Evolutionary conservation across 2,113 vertebrate species (phyloP), one percentile per base, ranked within the genome.

Genomic region (Paraplagusia blochii): DNA sequence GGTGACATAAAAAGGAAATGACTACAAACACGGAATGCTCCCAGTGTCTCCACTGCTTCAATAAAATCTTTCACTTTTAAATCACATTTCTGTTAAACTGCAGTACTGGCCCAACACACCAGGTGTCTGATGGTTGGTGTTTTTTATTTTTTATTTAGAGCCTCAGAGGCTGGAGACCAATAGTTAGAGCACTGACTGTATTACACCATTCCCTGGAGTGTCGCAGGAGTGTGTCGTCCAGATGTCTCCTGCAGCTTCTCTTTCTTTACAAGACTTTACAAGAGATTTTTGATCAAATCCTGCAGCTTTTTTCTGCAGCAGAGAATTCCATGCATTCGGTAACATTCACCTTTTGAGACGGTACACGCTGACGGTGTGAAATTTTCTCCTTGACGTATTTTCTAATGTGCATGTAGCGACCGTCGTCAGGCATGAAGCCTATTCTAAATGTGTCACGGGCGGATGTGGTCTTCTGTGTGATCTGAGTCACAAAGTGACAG

Each of bases 111-210:
- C 14, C 49, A 17, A 54, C 57, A 43, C 65, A 69, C 34, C 33
- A 47, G 58, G 42, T 13, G 45, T 11, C 18, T 52, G 46, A 48
- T 56, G 18, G 46, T 38, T 74, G 15, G 22, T 29, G 22, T 29
- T 29, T 29, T 29, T 29, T 29, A 44, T n/a, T 40, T 57, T 40
- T 63, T 63, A 79, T 74, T 76, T 69, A 74, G 7, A 44, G 36
- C 61, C 53, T 38, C 12, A 54, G 53, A 54, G 48, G 36, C 47
- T 49, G 13, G 44, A 74, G 67, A 66, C 11, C 66, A 69, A 33
- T 35, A 59, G 44, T 71, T 40, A 53, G 10, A 58, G 45, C 39
- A 13, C 19, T 63, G 50, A 56, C 51, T 69, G 53, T 57, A 51
- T 17, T 72, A 34, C 54, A 19, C 10, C 3, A 40, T 22, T 45